Base-by-base conservation (phyloP, 2,797 vertebrate species). In the Onychomys arenicola region DNA sequence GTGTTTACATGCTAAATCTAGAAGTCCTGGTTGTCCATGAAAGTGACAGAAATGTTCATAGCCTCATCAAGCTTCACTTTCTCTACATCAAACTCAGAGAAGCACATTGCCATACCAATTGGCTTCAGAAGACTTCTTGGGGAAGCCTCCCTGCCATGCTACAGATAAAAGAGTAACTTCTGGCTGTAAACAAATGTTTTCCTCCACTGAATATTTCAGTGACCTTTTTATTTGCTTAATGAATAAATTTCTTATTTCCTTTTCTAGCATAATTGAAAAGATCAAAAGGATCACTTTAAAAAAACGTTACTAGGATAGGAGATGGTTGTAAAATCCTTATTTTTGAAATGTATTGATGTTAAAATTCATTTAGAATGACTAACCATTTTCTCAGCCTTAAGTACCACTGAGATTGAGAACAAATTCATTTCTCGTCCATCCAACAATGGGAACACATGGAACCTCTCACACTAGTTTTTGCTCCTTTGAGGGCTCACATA, bases 401-500 rank as follows among this genome's bases (percentile, higher is more conserved):
- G 13, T 46, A 82, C 86, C 21, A 65, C 76, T 88, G 88, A 93
- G 87, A 55, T 46, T 84, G 76, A 63, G 49, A 90, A 88, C 29
- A 87, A 91, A 49, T 92, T 5, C 23, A 84, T 93, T 90, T 87
- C 34, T 65, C 1, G 92, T 65, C 89, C 59, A 61, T 27, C 65
- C 46, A 85, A 65, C 93, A 94, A 93, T 81, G 55, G 81, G 17
- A 93, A 95, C 13, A 93, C 81, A 46, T 61, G 21, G 55, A 85
- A 40, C 3, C 17, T 86, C 46, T 87, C n/a, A 93, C 61, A 85
- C 67, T 71, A 91, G 73, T 29, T 85, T 97, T 92, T 96, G 43
- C 27, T 94, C 77, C 93, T 95, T 96, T 95, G 73, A 88, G 90
- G 86, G 90, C 63, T 93, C 46, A 57, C 6, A 89, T 81, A 97